Base-by-base conservation (phyloP, 2,888 invertebrate species). In the Harmothoe impar region DNA sequence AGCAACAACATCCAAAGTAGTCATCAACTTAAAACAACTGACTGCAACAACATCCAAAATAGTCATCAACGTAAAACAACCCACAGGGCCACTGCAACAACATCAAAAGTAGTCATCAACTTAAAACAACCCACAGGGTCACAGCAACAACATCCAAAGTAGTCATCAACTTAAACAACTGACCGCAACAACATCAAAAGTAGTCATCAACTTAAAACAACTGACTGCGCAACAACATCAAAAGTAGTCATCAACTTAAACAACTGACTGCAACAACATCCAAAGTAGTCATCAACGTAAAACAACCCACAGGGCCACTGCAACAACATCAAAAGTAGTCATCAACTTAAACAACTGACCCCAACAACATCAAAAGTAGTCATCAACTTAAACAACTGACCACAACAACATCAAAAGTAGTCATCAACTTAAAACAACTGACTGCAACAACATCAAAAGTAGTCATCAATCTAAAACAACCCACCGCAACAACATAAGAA, bases 11-110 rank as follows among this genome's bases (percentile, higher is more conserved):
- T n/a, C n/a, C 5, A 23, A 62, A 23, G 23, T 5, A 62, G 10
- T 12, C 25, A 62, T 62, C 43, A 43, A 43, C 43, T 43, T 7
- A n/a, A 43, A 43, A 43, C 43, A 43, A 43, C 43, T 43, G 43
- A 10, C 43, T 10, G 10, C 43, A 43, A 43, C 43, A 43, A 7
- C 43, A 43, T n/a, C n/a, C 3, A 43, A 43, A 43, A 10, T 3
- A 43, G 43, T 43, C 43, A 43, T 43, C 43, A 43, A 43, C 43
- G 3, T 43, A 43, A 7, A 43, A 43, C 10, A n/a, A n/a, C n/a
- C n/a, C n/a, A n/a, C n/a, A n/a, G n/a, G n/a, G n/a, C 90, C n/a
- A 91, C 68, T 77, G 54, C 35, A 92, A 89, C 52, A 54, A 54
- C n/a, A 54, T 20, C 33, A 89, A 89, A 81, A 43, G 35, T 31